Conservation (phyloP, 1,140 invertebrate genomes). For the Brachionus manjavacas region DNA sequence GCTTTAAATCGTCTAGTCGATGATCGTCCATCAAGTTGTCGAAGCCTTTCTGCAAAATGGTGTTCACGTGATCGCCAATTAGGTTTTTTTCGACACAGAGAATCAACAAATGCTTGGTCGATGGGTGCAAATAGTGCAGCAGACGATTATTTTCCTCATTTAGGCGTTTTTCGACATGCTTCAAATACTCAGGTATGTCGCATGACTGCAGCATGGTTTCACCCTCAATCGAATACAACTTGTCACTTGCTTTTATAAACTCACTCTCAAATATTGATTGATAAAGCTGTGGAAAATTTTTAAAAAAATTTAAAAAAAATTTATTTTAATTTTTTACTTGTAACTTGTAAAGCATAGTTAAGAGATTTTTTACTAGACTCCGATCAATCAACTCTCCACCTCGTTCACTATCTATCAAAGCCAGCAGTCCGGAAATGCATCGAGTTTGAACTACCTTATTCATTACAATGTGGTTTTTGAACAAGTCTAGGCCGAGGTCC, state of each 20-base stretch:
- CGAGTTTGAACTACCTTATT: constrained; percentile 1
- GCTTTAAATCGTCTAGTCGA: constrained; percentile 85
- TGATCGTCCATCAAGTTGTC: constrained; percentile 96
- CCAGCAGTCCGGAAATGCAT: constrained; percentile 79
- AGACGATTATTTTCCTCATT: constrained; percentile 93
- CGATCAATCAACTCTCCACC: constrained; percentile 88
- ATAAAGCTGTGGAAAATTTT: constrained; percentile 63
- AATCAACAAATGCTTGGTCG: constrained; percentile 87
- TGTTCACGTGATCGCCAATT: constrained; percentile 97
- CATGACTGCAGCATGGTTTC: constrained; percentile 97
- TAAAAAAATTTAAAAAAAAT: neutral
- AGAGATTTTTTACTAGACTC: constrained; percentile 82
- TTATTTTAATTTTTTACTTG: constrained; percentile 48
- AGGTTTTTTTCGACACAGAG: constrained; percentile 68
- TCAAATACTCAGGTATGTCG: constrained; percentile 96
- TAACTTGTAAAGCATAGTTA: constrained; percentile 92
- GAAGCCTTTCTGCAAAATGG: constrained; percentile 97
- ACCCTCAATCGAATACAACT: constrained; percentile 98
- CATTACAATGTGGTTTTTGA: constrained; percentile 12
- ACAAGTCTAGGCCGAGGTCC: constrained; percentile 34
- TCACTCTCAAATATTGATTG: constrained; percentile 98
- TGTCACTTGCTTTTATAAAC: constrained; percentile 90
- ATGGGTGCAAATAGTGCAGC: constrained; percentile 93
- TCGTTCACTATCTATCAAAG: constrained; percentile 87
- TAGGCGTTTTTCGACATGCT: constrained; percentile 93